Evolutionary conservation across 2,113 vertebrate species (phyloP).

Genomic region (Melanerpes formicivorus): DNA sequence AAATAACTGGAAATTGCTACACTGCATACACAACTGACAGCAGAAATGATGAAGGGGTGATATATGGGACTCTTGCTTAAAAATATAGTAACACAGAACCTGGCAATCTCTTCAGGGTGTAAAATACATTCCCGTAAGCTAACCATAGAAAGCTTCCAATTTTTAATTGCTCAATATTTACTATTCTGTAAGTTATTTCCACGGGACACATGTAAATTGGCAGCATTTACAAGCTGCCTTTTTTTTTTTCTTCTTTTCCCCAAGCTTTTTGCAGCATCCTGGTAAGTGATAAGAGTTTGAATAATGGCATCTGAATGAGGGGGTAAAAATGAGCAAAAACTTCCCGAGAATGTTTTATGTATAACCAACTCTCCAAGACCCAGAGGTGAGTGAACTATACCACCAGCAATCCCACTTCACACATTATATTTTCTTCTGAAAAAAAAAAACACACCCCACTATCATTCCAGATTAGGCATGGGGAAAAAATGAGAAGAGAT

Average conservation of each 20-base stretch:
- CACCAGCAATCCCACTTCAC: neutral
- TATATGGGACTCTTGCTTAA: constrained; percentile 1
- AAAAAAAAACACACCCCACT: no score
- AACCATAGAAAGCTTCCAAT: neutral
- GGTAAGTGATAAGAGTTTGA: neutral
- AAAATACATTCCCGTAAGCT: neutral
- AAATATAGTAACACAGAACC: neutral
- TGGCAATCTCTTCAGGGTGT: neutral
- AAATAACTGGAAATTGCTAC: constrained; percentile 47
- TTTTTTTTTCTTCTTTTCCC: neutral
- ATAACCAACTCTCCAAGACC: neutral
- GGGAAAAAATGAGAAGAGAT: neutral
- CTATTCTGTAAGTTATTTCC: neutral
- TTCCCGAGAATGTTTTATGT: neutral
- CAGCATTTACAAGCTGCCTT: neutral
- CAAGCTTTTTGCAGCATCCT: neutral
- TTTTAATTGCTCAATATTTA: constrained; percentile 18
- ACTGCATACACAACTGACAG: neutral
- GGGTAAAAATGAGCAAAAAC: neutral
- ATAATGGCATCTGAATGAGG: neutral
- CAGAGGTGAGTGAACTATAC: neutral
- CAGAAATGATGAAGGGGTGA: constrained; percentile 41
- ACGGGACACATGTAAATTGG: neutral
- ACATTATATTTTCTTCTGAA: neutral
- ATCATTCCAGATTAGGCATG: neutral